phyloP scores from a whole-genome alignment of 2,888 invertebrate species.

The Standfussiana lucernea region DNA sequence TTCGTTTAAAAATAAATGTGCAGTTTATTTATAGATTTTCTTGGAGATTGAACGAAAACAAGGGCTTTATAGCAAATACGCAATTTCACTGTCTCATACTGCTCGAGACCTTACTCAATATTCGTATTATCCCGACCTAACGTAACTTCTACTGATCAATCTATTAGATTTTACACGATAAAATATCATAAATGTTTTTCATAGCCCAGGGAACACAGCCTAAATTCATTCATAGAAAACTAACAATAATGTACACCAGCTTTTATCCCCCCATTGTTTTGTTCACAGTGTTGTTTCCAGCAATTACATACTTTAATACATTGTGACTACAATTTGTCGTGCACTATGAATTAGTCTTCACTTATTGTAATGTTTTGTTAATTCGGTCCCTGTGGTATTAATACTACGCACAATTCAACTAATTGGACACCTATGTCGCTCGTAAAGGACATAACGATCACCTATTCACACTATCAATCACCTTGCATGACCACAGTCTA shows the following conservation, averaged over 20 bases:
- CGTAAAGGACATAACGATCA: slow-evolving; percentile 32
- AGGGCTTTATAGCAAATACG: not conserved
- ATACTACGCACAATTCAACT: slow-evolving; percentile 34
- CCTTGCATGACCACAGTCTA: slow-evolving; percentile 12
- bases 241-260: not conserved
- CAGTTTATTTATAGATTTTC: slow-evolving; percentile 16
- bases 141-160: not conserved
- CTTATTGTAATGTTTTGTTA: slow-evolving; percentile 15
- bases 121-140: too few species aligned
- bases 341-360: slow-evolving; percentile 11
- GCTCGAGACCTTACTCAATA: not conserved
- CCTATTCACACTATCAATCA: slow-evolving; percentile 22
- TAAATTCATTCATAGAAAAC: slow-evolving; percentile 1
- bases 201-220: not conserved
- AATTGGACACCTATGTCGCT: slow-evolving; percentile 48
- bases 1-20: slow-evolving; percentile 23
- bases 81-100: not conserved
- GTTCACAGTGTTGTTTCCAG: slow-evolving; percentile 16
- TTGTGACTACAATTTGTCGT: slow-evolving; percentile 8
- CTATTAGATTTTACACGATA: not conserved
- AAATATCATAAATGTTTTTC: not conserved
- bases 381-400: slow-evolving; percentile 23
- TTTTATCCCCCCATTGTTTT: slow-evolving; percentile 26
- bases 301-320: slow-evolving; percentile 10
- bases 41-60: not conserved